These are phyloP conservation scores for Eonycteris spelaea DNA, from an alignment of 2,113 vertebrate genomes.

Conservation along the genomic window DNA sequence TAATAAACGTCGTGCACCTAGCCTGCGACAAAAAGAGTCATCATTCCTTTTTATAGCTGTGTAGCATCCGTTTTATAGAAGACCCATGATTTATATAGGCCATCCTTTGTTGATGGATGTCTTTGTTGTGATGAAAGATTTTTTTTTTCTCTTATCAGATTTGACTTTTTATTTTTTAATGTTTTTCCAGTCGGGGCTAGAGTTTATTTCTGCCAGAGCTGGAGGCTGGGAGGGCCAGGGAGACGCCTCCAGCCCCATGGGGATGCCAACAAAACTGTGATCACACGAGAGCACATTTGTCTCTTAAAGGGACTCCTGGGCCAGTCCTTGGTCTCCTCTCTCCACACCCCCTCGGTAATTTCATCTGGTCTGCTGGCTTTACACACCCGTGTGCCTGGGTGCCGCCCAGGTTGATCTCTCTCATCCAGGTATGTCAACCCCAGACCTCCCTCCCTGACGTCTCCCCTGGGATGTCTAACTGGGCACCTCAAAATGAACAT, in stretches of 20 bases:
- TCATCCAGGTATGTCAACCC: background rate
- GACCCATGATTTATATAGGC: background rate
- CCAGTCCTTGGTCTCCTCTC: background rate
- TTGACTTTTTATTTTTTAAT: too few relatives aligned
- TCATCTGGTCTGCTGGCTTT: background rate
- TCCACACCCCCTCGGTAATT: background rate
- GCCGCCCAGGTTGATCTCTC: background rate
- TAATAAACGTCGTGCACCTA: background rate
- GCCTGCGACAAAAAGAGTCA: background rate
- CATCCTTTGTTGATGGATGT: background rate
- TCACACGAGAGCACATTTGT: background rate
- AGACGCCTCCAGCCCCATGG: background rate
- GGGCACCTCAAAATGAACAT: background rate
- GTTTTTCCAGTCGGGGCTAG: background rate
- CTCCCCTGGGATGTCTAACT: background rate
- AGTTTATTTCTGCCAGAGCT: slow-evolving; percentile 53
- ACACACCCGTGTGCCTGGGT: too few relatives aligned
- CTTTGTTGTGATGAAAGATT: background rate
- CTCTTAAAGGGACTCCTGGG: background rate
- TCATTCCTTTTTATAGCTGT: background rate
- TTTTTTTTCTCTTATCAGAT: background rate
- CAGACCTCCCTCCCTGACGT: background rate
- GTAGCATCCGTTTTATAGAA: background rate
- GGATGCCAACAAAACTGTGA: background rate
- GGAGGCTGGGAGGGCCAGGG: background rate